Evolutionary conservation across 2,888 invertebrate species (phyloP).

Genomic region (Plusia festucae): DNA sequence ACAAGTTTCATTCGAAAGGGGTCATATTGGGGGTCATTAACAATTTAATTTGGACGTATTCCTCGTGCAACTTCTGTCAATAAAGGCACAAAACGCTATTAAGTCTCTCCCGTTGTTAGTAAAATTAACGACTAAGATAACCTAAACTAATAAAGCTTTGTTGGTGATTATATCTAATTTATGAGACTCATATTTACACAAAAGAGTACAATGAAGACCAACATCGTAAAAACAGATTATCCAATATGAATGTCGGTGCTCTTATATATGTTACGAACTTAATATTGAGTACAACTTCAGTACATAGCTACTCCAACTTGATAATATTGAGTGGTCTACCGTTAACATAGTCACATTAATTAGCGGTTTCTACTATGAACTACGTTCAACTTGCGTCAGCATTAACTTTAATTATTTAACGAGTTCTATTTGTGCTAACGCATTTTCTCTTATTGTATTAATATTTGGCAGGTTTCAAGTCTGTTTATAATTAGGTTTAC

Average conservation of each 20-base stretch:
- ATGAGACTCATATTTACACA: constrained; percentile 72
- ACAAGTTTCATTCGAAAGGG: not conserved
- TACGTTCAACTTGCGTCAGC: constrained; percentile 46
- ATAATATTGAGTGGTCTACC: constrained; percentile 19
- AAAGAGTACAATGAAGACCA: constrained; percentile 49
- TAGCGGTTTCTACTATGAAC: constrained; percentile 38
- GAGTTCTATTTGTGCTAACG: constrained; percentile 65
- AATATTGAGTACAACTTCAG: constrained; percentile 30
- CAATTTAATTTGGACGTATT: constrained; percentile 8
- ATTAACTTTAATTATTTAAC: constrained; percentile 41
- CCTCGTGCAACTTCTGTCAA: constrained; percentile 6
- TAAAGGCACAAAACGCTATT: constrained; percentile 36
- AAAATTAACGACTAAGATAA: constrained; percentile 54
- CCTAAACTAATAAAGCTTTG: constrained; percentile 87
- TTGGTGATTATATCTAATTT: constrained; percentile 73
- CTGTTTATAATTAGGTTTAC: constrained; percentile 60
- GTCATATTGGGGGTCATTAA: not conserved
- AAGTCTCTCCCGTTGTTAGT: constrained; percentile 51
- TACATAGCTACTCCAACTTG: constrained; percentile 13
- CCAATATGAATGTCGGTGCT: constrained; percentile 21
- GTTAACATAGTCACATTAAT: constrained; percentile 28
- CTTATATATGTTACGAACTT: constrained; percentile 14
- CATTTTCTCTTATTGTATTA: constrained; percentile 72
- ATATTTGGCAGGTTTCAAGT: constrained; percentile 83
- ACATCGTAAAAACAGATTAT: constrained; percentile 25